Percentiles rank a stretch among this genome's conserved stretches.
Evolutionary conservation across 2,888 invertebrate genomes (phyloP).

Genomic region (Eupithecia subumbrata): DNA sequence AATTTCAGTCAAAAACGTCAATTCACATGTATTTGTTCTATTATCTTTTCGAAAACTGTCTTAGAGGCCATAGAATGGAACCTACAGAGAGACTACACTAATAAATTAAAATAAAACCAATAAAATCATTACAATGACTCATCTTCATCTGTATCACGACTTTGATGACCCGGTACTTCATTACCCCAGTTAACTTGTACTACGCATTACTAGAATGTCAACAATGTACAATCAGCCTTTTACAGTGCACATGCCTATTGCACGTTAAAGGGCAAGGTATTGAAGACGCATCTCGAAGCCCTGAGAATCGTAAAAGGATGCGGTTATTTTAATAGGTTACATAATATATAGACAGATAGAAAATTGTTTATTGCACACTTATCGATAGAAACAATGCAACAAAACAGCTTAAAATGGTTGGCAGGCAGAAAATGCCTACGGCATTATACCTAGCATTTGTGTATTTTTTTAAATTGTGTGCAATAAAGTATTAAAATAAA

Average conservation of each 20-base stretch:
- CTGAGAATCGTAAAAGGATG: constrained; percentile 10
- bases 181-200: constrained; percentile 3
- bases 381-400: too few species aligned
- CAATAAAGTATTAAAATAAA: too few species aligned
- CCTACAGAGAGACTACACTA: not conserved
- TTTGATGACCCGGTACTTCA: constrained; percentile 33
- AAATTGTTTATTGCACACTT: too few species aligned
- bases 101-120: constrained; percentile 2
- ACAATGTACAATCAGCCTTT: constrained; percentile 39
- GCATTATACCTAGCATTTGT: too few species aligned
- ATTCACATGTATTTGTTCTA: too few species aligned
- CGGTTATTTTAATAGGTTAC: not conserved
- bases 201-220: constrained; percentile 40
- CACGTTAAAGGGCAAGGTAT: constrained; percentile 31
- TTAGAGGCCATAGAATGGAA: not conserved
- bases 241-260: constrained; percentile 21
- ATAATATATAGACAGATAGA: too few species aligned
- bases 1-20: too few species aligned
- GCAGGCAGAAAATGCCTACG: too few species aligned
- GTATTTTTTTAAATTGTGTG: too few species aligned
- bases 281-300: constrained; percentile 17
- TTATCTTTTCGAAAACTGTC: too few species aligned
- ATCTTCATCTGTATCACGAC: constrained; percentile 30
- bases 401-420: too few species aligned
- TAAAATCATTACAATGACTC: constrained; percentile 21